These are phyloP conservation scores for Dicrurus megarhynchus DNA, from an alignment of 2,113 vertebrate genomes.

Conservation along the genomic window DNA sequence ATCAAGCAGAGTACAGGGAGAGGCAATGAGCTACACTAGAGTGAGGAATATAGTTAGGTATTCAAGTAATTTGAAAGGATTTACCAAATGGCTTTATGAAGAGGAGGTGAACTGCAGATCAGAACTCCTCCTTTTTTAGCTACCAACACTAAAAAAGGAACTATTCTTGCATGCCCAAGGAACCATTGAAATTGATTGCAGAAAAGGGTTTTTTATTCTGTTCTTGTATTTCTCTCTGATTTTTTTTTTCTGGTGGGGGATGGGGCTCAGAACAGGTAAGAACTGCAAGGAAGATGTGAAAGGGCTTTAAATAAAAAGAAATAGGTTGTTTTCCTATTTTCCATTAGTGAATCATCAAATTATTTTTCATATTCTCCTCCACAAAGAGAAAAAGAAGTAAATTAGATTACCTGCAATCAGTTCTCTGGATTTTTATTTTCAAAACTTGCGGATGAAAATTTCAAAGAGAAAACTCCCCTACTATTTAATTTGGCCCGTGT, in stretches of 20 bases:
- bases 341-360: not conserved
- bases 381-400: not conserved
- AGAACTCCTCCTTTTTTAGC: not conserved
- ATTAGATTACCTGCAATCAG: not conserved
- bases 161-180: not conserved
- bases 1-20: not conserved
- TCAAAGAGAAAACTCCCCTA: not conserved
- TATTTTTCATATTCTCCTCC: not conserved
- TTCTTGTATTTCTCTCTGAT: not conserved
- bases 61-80: not conserved
- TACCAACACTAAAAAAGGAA: not conserved
- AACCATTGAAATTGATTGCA: not conserved
- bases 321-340: not conserved
- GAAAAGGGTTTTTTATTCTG: not conserved
- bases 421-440: not conserved
- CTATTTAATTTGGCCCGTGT: rapidly evolving
- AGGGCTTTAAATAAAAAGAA: not conserved
- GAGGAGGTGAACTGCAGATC: not conserved
- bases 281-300: not conserved
- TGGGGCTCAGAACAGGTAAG: not conserved
- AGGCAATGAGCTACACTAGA: not conserved
- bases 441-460: not conserved
- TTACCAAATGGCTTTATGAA: not conserved
- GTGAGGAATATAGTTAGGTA: not conserved
- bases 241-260: not conserved